Conservation (phyloP, 30 jellyfish, hydroid and myxozoan genomes). For the Aurelia sp. region DNA sequence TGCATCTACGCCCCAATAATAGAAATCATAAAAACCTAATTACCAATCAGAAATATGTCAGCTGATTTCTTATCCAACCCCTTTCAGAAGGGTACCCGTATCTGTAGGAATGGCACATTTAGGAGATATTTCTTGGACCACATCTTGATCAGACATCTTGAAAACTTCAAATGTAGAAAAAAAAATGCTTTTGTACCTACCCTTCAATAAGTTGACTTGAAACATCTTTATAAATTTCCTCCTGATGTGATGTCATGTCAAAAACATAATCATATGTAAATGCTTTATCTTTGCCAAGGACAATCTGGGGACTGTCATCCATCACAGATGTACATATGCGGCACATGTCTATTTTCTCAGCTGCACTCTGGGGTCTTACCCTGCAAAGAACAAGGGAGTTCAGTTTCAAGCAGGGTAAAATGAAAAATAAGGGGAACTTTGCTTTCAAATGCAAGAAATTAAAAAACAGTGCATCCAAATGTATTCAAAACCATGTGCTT, state of each 20-base stretch:
- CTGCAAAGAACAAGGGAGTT: slow-evolving; percentile 27
- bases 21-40: no score
- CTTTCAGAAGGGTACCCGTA: no score
- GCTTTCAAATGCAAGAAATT: background rate
- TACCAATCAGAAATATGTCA: no score
- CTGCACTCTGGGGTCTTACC: slow-evolving; percentile 96
- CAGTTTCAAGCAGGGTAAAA: background rate
- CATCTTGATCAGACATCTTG: no score
- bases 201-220: slow-evolving; percentile 84
- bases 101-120: no score
- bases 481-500: no score
- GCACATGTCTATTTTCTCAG: slow-evolving; percentile 92
- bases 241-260: slow-evolving; percentile 74
- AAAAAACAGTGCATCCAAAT: background rate
- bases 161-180: no score
- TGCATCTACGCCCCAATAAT: no score
- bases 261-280: slow-evolving; percentile 85
- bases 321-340: slow-evolving; percentile 85
- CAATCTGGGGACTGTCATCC: slow-evolving; percentile 86
- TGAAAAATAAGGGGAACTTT: no score
- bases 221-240: slow-evolving; percentile 49
- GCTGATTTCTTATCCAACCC: no score
- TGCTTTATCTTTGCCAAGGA: slow-evolving; percentile 90
- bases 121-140: no score
- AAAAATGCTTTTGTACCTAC: slow-evolving; percentile 14